Evolutionary conservation across 2,113 vertebrate genomes (phyloP), one percentile per base, ranked within the genome.

Genomic region (Ophthalmolycus amberensis): DNA sequence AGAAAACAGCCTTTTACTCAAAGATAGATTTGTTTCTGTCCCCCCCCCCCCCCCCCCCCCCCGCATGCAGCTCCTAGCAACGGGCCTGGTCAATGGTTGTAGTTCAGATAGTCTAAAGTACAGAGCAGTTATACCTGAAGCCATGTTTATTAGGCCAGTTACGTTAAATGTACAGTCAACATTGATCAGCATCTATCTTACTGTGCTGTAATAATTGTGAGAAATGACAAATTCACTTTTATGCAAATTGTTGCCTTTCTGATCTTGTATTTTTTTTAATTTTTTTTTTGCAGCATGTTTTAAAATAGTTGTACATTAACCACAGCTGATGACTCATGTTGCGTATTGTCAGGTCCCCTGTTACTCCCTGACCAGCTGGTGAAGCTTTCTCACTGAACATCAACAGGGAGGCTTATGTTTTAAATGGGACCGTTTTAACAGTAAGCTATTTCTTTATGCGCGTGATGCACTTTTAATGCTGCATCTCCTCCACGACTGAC

Each of bases 341-440:
- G 48, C 6, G 3, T 83, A 78, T 85, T 84, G 66, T 79, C 81
- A 83, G 40, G 37, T 75, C 20, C 11, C 20, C 54, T 79, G 86
- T 88, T 86, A 79, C 40, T 73, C 40, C 6, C 48, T 85, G 29
- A 89, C 78, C 67, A 72, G 68, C 44, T 84, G 32, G 60, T 85
- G 52, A 85, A 48, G 34, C 64, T 14, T 79, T 71, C 68, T 68
- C 54, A 75, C 9, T 83, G 69, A 64, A 77, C 59, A 83, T 73
- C 63, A 78, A 73, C 72, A 75, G 59, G 74, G 15, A 68, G 48
- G 37, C 32, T 71, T 38, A 25, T 73, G n/a, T 71, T 65, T 48
- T 34, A 46, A 75, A 72, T 16, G 14, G 9, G 8, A 64, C 12
- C 20, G 37, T 56, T 72, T 83, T 25, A 75, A 81, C 25, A 69